Conservation (phyloP, 2,113 vertebrate species). For the Periophthalmodon schlosseri region DNA sequence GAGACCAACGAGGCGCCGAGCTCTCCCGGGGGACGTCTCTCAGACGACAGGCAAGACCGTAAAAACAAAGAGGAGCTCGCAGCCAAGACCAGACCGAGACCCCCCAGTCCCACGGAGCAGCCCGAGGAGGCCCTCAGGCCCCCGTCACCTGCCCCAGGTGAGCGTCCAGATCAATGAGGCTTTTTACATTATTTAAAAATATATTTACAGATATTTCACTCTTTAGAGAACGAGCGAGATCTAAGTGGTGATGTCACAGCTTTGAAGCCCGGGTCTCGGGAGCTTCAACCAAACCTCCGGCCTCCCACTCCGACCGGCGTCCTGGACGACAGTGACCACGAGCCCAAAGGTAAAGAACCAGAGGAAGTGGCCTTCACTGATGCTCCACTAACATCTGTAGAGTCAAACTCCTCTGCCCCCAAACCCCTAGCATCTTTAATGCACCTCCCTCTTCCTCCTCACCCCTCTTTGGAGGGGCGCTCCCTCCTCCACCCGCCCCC, state of each 20-base stretch:
- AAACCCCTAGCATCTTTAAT: constrained; percentile 62
- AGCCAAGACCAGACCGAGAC: constrained; percentile 40
- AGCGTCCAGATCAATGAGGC: not conserved
- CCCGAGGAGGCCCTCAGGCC: constrained; percentile 47
- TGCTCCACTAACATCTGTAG: constrained; percentile 64
- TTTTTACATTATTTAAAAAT: not conserved
- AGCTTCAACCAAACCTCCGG: constrained; percentile 59
- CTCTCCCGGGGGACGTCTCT: constrained; percentile 29
- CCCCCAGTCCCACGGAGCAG: constrained; percentile 52
- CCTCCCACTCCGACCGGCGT: constrained; percentile 75
- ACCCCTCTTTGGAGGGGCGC: constrained; percentile 65
- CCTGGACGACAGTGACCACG: constrained; percentile 73
- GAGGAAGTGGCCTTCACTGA: constrained; percentile 77
- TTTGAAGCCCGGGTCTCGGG: constrained; percentile 70
- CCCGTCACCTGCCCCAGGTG: constrained; percentile 66
- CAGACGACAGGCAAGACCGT: constrained; percentile 48
- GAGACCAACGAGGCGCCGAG: constrained; percentile 42
- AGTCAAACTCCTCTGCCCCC: constrained; percentile 55
- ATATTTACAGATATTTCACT: not conserved
- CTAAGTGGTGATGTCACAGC: constrained; percentile 56
- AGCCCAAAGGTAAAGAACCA: constrained; percentile 76
- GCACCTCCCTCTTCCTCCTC: constrained; percentile 77
- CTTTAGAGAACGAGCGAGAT: constrained; percentile 67
- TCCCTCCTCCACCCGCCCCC: constrained; percentile 65
- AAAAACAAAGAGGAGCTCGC: constrained; percentile 34